These are phyloP conservation scores for Musca domestica DNA, from an alignment of 1,140 invertebrate genomes.

Conservation along the genomic window DNA sequence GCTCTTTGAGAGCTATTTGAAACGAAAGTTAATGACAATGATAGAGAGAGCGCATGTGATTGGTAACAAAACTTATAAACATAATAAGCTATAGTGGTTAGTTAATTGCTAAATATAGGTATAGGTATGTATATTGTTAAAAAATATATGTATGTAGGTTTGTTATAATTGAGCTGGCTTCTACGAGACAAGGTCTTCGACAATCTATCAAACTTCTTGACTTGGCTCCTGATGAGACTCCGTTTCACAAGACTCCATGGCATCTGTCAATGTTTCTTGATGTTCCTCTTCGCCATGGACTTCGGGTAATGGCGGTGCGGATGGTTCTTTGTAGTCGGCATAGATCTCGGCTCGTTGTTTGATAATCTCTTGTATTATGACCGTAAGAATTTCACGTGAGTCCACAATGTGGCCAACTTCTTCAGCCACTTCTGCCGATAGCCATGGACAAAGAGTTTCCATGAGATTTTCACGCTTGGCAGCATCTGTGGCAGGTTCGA, in stretches of 20 bases:
- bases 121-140: too few relatives aligned
- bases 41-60: too few relatives aligned
- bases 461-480: constrained; percentile 63
- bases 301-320: constrained; percentile 27
- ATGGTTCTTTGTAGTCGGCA: constrained; percentile 40
- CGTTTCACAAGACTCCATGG: background rate
- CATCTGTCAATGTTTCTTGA: background rate
- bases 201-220: too few relatives aligned
- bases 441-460: constrained; percentile 83
- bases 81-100: too few relatives aligned
- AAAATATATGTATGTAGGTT: too few relatives aligned
- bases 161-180: too few relatives aligned
- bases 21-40: too few relatives aligned
- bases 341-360: constrained; percentile 63
- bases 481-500: constrained; percentile 55
- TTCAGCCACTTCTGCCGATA: constrained; percentile 75
- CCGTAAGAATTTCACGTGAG: constrained; percentile 75
- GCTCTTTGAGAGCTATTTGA: too few relatives aligned
- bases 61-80: too few relatives aligned
- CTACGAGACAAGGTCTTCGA: too few relatives aligned
- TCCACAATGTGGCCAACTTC: constrained; percentile 77
- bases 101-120: too few relatives aligned
- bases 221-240: background rate
- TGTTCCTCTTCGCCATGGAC: constrained; percentile 36
- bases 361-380: constrained; percentile 73